A percentile compares a stretch with the other conserved stretches of the same genome.
These are phyloP conservation scores for Myotis davidii DNA, from an alignment of 2,113 vertebrate genomes.

Conservation along the genomic window DNA sequence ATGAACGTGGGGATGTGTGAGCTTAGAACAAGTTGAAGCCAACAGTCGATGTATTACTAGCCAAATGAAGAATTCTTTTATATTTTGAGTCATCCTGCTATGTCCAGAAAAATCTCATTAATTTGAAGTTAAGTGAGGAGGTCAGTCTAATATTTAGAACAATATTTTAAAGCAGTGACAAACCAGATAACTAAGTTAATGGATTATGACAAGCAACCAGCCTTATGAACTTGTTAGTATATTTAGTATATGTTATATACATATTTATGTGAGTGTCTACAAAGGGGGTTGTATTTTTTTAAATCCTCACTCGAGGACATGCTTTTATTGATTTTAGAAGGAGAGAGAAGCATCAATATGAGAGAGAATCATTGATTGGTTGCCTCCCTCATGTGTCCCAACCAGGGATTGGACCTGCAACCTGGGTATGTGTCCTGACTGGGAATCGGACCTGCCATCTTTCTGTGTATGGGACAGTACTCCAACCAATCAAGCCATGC, in stretches of 20 bases:
- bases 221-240: not conserved
- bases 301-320: not conserved
- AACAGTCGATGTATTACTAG: slow-evolving; percentile 30
- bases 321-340: not conserved
- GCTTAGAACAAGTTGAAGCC: slow-evolving; percentile 15
- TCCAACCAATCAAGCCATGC: not conserved
- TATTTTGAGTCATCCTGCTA: slow-evolving; percentile 42
- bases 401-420: not conserved
- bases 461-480: not conserved
- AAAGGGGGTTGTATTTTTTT: not conserved
- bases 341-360: not conserved
- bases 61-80: not conserved
- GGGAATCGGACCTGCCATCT: not conserved
- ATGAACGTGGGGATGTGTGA: not conserved
- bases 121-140: slow-evolving; percentile 12
- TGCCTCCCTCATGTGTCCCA: not conserved
- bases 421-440: not conserved
- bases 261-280: not conserved
- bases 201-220: not conserved
- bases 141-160: not conserved
- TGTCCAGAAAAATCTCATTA: slow-evolving; percentile 11
- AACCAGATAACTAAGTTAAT: not conserved
- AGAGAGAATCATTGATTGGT: not conserved
- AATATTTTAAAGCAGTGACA: not conserved
- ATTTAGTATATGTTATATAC: not conserved